Conservation (phyloP, 2,113 vertebrate species). For the Dissostichus mawsoni region DNA sequence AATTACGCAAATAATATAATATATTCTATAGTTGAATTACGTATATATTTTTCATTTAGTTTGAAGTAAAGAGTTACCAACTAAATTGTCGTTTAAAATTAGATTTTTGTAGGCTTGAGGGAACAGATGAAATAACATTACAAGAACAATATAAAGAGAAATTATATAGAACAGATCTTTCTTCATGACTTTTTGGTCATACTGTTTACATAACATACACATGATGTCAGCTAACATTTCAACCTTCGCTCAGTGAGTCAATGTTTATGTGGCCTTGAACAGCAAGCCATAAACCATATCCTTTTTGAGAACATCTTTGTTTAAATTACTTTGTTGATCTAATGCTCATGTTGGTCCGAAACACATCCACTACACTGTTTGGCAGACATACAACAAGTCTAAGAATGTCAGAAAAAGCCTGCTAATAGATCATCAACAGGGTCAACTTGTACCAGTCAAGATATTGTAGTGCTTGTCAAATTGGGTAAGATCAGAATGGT, state of each 20-base stretch:
- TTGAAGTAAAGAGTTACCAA: not conserved
- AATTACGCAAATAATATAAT: not conserved
- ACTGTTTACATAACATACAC: not conserved
- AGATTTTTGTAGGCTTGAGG: too few relatives aligned
- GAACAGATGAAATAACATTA: not conserved
- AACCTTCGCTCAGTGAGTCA: not conserved
- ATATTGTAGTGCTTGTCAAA: not conserved
- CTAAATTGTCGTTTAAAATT: not conserved
- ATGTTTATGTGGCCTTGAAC: not conserved
- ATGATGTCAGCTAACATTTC: not conserved
- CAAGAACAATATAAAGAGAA: not conserved
- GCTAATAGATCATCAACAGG: not conserved
- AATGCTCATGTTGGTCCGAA: not conserved
- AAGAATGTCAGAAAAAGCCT: not conserved
- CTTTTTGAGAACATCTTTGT: not conserved
- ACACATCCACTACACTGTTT: not conserved
- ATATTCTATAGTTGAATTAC: not conserved
- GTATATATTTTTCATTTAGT: not conserved
- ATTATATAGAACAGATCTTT: not conserved
- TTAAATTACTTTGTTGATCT: not conserved
- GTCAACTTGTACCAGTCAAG: not conserved
- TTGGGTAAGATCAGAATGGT: not conserved
- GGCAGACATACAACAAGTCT: not conserved
- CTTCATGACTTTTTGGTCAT: not conserved
- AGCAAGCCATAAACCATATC: not conserved